A percentile compares a stretch with the other conserved stretches of the same genome.
phyloP scores from a whole-genome alignment of 2,888 invertebrate genomes.

The Reticulitermes lucifugus region DNA sequence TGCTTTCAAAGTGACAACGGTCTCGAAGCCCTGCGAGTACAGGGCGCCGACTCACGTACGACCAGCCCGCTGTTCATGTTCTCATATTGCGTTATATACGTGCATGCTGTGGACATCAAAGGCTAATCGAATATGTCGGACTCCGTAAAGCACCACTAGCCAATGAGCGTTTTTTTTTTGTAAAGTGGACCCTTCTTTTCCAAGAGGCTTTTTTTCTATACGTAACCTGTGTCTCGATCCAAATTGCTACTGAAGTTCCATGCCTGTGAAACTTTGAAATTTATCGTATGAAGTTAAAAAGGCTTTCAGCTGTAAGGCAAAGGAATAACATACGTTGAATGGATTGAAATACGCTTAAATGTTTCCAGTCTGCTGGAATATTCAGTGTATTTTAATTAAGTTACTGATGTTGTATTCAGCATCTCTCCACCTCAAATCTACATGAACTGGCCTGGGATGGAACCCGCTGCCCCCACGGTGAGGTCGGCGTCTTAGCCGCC shows the following conservation, averaged over 20 bases:
- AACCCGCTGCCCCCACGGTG: too few species aligned
- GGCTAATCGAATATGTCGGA: constrained; percentile 21
- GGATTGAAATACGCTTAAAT: not conserved
- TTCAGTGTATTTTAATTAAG: not conserved
- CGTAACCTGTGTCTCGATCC: not conserved
- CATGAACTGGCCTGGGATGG: too few species aligned
- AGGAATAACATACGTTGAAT: not conserved
- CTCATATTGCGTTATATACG: not conserved
- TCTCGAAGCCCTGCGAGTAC: not conserved
- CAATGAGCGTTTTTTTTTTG: not conserved
- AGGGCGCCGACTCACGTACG: not conserved
- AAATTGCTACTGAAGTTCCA: not conserved
- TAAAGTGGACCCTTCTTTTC: not conserved
- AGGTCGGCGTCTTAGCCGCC: too few species aligned
- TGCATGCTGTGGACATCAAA: constrained; percentile 7
- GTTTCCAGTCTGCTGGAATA: not conserved
- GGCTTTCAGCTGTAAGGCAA: not conserved
- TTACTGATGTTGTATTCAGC: too few species aligned
- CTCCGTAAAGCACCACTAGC: not conserved
- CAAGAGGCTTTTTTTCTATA: not conserved
- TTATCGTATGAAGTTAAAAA: not conserved
- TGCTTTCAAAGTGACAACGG: not conserved
- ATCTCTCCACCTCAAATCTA: too few species aligned
- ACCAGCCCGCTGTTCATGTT: not conserved
- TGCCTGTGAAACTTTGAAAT: not conserved